These are phyloP conservation scores for Salminus brasiliensis DNA, from an alignment of 2,113 vertebrate species.

Conservation along the genomic window DNA sequence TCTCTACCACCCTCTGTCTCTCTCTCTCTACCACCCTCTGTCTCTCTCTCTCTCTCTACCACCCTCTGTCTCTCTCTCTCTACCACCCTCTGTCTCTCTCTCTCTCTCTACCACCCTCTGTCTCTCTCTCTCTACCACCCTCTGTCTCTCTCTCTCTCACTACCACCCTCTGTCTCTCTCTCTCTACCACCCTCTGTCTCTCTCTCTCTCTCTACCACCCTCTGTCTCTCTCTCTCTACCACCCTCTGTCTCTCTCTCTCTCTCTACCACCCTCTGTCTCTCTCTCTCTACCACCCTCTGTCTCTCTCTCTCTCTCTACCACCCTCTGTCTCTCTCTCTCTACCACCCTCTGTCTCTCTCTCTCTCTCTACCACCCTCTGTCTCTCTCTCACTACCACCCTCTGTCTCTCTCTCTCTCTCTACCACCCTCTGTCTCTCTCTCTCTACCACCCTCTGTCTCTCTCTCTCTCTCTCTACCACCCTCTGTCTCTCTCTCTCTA, in stretches of 20 bases:
- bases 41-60: background rate
- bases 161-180: background rate
- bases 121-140: too few species aligned
- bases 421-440: too few species aligned
- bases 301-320: background rate
- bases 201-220: too few species aligned
- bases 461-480: too few species aligned
- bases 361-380: background rate
- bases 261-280: background rate
- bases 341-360: background rate
- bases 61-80: background rate
- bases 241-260: background rate
- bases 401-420: too few species aligned
- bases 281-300: too few species aligned
- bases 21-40: background rate
- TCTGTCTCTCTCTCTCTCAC: too few species aligned
- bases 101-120: background rate
- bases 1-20: background rate
- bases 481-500: too few species aligned
- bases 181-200: too few species aligned
- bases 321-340: background rate
- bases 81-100: background rate
- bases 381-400: too few species aligned
- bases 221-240: background rate
- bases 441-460: too few species aligned